A percentile compares a stretch with the other conserved stretches of the same genome.
Conservation (phyloP, 2,113 vertebrate genomes). For the Phylloscopus whistleri region DNA sequence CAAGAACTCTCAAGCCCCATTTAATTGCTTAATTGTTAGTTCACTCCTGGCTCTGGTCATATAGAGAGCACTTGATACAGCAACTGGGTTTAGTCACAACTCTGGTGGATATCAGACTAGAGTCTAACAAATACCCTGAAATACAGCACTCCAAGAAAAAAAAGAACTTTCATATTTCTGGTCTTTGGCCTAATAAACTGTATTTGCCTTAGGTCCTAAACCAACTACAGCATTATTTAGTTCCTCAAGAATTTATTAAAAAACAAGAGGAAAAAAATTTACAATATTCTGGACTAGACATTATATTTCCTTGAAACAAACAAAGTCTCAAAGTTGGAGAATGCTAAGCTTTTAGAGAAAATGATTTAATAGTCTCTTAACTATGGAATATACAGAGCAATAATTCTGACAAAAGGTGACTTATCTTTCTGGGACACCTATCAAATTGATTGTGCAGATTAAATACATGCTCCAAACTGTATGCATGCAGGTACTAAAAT, state of each 20-base stretch:
- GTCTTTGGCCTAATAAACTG: background rate
- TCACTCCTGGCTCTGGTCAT: background rate
- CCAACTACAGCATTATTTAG: background rate
- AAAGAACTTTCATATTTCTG: background rate
- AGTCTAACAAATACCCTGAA: background rate
- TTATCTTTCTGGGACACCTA: constrained; percentile 38
- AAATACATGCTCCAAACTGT: constrained; percentile 30
- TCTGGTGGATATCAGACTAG: background rate
- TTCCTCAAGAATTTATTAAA: background rate
- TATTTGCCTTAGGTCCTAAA: background rate
- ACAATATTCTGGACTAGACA: background rate
- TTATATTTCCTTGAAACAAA: background rate
- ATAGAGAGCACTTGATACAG: background rate
- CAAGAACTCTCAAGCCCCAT: background rate
- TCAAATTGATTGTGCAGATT: constrained; percentile 55
- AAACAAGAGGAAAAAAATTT: background rate
- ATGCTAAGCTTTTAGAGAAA: constrained; percentile 40
- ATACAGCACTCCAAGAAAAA: background rate
- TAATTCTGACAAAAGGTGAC: constrained; percentile 49
- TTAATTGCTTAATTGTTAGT: constrained; percentile 32
- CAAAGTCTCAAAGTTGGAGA: background rate
- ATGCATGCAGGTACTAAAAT: constrained; percentile 32
- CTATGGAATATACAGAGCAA: constrained; percentile 2
- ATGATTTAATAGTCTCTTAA: constrained; percentile 46
- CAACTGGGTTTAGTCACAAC: background rate